These are phyloP conservation scores for Catharus fuscescens DNA, from an alignment of 2,113 vertebrate genomes.

Conservation along the genomic window DNA sequence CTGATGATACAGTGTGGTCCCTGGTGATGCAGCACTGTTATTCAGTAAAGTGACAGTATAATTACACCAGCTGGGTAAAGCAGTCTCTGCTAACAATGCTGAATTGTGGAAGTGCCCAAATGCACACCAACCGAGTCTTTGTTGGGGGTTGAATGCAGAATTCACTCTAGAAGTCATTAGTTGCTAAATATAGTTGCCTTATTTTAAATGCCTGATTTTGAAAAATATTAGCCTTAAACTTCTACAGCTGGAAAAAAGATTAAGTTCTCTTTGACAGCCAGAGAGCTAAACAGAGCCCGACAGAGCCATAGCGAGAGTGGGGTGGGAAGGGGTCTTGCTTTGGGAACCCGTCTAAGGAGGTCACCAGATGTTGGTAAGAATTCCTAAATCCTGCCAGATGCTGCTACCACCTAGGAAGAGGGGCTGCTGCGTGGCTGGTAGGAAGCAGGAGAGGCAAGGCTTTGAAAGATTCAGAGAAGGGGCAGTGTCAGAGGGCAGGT, in stretches of 20 bases:
- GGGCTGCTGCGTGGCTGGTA: background rate
- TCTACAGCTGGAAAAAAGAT: conserved; percentile 29
- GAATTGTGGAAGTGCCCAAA: background rate
- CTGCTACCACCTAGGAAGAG: conserved; percentile 1
- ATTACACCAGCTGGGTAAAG: background rate
- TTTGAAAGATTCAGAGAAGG: background rate
- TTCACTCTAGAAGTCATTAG: background rate
- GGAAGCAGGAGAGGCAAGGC: background rate
- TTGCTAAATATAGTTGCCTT: background rate
- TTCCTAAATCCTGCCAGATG: conserved; percentile 3
- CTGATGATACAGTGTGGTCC: background rate
- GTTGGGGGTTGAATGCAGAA: background rate
- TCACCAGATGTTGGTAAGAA: conserved; percentile 2
- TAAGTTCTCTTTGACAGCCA: conserved; percentile 11
- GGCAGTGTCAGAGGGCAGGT: background rate
- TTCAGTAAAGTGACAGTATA: background rate
- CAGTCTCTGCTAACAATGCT: background rate
- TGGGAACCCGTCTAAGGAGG: background rate
- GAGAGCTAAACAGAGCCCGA: background rate
- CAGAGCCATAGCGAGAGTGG: background rate
- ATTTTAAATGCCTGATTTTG: conserved; percentile 14
- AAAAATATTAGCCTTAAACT: conserved; percentile 29
- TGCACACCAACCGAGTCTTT: background rate
- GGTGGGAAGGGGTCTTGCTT: background rate
- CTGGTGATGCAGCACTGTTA: background rate